Evolutionary conservation across 2,888 invertebrate genomes (phyloP).

Genomic region (Chrysomela aeneicollis): DNA sequence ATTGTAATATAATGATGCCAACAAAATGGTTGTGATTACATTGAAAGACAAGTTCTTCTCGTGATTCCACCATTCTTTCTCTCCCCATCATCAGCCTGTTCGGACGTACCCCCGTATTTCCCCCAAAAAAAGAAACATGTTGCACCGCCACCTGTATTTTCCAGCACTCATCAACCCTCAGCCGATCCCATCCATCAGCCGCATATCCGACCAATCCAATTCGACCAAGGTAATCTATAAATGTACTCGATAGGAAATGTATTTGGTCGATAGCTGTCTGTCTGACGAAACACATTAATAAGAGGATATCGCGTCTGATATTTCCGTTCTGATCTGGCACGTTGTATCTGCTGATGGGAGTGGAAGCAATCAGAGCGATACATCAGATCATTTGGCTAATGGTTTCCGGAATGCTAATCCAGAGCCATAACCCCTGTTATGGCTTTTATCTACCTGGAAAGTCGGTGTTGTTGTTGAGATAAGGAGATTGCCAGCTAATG

Average conservation of each 20-base stretch:
- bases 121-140: too few relatives aligned
- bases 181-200: conserved; percentile 10
- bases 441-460: conserved; percentile 40
- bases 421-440: conserved; percentile 39
- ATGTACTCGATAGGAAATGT: conserved; percentile 38
- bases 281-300: conserved; percentile 44
- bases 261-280: conserved; percentile 22
- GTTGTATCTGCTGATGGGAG: conserved; percentile 55
- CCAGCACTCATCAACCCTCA: conserved; percentile 9
- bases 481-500: conserved; percentile 40
- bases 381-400: conserved; percentile 63
- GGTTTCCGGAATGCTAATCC: conserved; percentile 63
- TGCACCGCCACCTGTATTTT: conserved; percentile 17
- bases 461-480: conserved; percentile 31
- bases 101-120: too few relatives aligned
- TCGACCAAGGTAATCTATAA: conserved; percentile 32
- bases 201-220: conserved; percentile 15
- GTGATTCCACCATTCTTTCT: too few relatives aligned
- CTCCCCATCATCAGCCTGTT: too few relatives aligned
- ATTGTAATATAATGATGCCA: too few relatives aligned
- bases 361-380: conserved; percentile 60
- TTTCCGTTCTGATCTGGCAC: conserved; percentile 52
- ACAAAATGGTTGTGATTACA: too few relatives aligned
- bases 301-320: conserved; percentile 53
- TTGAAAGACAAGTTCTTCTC: too few relatives aligned